Conservation (phyloP, 2,888 invertebrate genomes). For the Flabesymbios commensalis region DNA sequence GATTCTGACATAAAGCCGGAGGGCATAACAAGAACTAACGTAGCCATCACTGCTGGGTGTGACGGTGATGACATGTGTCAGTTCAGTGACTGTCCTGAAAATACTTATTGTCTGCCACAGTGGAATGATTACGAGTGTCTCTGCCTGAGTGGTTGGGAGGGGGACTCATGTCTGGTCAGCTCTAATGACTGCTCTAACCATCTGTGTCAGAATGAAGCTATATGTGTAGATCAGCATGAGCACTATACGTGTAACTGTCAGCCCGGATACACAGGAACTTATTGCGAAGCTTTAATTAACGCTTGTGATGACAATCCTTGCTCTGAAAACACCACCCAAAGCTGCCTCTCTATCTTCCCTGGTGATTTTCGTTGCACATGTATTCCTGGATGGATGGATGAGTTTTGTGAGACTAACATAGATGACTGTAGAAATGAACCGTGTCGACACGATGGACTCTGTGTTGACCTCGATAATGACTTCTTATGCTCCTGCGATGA, state of each 20-base stretch:
- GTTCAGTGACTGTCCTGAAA: conserved; percentile 41
- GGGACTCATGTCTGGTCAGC: conserved; percentile 42
- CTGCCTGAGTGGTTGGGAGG: conserved; percentile 51
- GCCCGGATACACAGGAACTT: conserved; percentile 46
- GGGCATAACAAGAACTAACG: conserved; percentile 27
- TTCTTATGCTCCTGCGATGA: conserved; percentile 26
- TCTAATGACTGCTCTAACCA: conserved; percentile 36
- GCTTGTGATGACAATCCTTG: conserved; percentile 45
- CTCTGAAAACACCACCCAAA: conserved; percentile 32
- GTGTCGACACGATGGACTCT: conserved; percentile 21
- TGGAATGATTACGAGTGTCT: conserved; percentile 49
- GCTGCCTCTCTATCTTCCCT: conserved; percentile 40
- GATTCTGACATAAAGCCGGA: background rate
- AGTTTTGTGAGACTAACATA: conserved; percentile 27
- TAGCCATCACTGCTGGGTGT: conserved; percentile 40
- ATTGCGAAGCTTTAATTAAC: conserved; percentile 32
- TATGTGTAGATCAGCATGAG: conserved; percentile 41
- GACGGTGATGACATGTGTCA: conserved; percentile 44
- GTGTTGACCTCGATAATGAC: conserved; percentile 19
- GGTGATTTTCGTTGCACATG: conserved; percentile 44
- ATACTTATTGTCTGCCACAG: conserved; percentile 43
- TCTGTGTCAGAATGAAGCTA: conserved; percentile 19
- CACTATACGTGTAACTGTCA: conserved; percentile 44
- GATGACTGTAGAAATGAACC: conserved; percentile 29
- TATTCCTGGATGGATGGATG: conserved; percentile 45